These are phyloP conservation scores for Bubalus kerabau DNA, from an alignment of 2,113 vertebrate genomes.

Conservation along the genomic window DNA sequence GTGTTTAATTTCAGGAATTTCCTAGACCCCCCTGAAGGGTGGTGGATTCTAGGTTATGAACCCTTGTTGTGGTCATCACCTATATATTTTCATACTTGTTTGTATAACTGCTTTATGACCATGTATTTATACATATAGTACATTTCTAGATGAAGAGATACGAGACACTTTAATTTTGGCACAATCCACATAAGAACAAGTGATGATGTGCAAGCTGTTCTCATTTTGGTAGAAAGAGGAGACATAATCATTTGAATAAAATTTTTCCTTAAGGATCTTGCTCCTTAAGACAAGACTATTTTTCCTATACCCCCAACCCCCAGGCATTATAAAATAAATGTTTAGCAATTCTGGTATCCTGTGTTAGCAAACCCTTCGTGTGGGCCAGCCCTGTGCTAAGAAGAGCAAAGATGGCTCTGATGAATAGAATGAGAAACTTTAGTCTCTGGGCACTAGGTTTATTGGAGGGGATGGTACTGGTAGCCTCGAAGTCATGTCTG, in stretches of 20 bases:
- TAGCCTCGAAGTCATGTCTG: background rate
- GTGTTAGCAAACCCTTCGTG: background rate
- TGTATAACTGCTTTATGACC: background rate
- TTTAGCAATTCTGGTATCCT: background rate
- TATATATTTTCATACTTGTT: background rate
- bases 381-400: background rate
- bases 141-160: background rate
- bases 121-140: background rate
- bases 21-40: background rate
- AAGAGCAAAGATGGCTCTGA: background rate
- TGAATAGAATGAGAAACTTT: background rate
- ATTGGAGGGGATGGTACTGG: background rate
- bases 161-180: background rate
- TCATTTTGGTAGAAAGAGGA: background rate
- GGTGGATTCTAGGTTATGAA: background rate
- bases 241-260: background rate
- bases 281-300: background rate
- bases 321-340: background rate
- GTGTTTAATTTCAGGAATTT: background rate
- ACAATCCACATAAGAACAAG: background rate
- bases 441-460: background rate
- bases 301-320: background rate
- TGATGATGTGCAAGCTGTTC: background rate
- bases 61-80: background rate
- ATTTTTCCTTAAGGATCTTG: slow-evolving; percentile 12